A percentile compares a stretch with the other conserved stretches of the same genome.
Evolutionary conservation across 64 coral and sea anemone genomes (phyloP).

Genomic region (Montipora efflorescens): DNA sequence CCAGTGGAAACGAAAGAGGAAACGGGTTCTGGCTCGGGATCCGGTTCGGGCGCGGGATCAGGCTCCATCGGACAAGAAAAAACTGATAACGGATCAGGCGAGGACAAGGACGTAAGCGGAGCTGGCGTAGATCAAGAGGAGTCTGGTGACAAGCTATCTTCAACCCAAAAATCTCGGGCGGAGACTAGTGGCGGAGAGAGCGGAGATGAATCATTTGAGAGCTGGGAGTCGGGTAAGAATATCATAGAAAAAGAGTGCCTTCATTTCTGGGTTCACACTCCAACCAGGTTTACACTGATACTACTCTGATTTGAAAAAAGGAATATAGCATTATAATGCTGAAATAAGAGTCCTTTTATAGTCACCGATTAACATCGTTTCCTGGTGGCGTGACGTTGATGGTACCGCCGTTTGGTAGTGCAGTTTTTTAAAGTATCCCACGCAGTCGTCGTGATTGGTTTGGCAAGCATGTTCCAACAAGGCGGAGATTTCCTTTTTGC

Average conservation of each 20-base stretch:
- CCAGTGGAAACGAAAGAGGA: background rate
- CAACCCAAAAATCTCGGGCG: background rate
- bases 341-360: too few relatives aligned
- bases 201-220: slow-evolving; percentile 3
- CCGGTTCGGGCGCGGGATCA: slow-evolving; percentile 20
- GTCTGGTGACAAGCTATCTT: slow-evolving; percentile 41
- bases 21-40: slow-evolving; percentile 34
- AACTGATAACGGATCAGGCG: slow-evolving; percentile 51
- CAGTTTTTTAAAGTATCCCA: too few relatives aligned
- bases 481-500: background rate
- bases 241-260: too few relatives aligned
- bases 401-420: too few relatives aligned
- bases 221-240: background rate
- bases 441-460: too few relatives aligned
- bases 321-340: too few relatives aligned
- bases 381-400: too few relatives aligned
- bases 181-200: slow-evolving; percentile 17
- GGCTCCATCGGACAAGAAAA: slow-evolving; percentile 65
- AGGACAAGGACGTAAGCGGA: background rate
- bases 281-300: too few relatives aligned
- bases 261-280: too few relatives aligned
- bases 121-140: slow-evolving; percentile 34
- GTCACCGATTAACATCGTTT: too few relatives aligned
- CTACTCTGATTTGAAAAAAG: too few relatives aligned
- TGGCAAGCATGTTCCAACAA: too few relatives aligned